These are phyloP conservation scores for Pristionchus mayeri DNA, from an alignment of 2,888 invertebrate genomes.

Conservation along the genomic window DNA sequence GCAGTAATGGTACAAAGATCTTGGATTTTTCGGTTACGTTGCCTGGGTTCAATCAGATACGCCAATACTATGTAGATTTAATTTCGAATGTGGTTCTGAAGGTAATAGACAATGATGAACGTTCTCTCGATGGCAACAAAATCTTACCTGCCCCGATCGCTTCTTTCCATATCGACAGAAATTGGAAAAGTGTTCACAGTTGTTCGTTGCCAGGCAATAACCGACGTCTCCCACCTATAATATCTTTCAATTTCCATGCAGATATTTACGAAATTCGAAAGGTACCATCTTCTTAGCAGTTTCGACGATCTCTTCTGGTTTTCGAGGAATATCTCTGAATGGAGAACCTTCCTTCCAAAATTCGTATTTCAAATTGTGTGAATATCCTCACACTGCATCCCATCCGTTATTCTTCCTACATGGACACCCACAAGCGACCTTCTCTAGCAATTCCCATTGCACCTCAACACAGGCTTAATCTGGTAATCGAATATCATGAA, in stretches of 20 bases:
- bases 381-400: background rate
- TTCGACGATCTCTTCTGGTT: background rate
- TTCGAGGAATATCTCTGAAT: background rate
- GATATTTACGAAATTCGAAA: too few species aligned
- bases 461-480: too few species aligned
- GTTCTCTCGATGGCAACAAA: too few species aligned
- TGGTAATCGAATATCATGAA: too few species aligned
- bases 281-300: background rate
- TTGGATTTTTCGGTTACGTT: too few species aligned
- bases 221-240: too few species aligned
- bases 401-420: slow-evolving; percentile 4
- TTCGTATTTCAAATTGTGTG: background rate
- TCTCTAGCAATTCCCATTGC: background rate
- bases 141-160: slow-evolving; percentile 9
- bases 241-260: too few species aligned
- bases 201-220: background rate
- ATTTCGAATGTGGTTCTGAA: too few species aligned
- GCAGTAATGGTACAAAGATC: too few species aligned
- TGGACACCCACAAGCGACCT: background rate
- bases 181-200: background rate
- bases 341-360: background rate
- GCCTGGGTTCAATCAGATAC: too few species aligned
- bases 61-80: too few species aligned
- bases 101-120: too few species aligned
- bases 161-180: background rate